phyloP scores from a whole-genome alignment of 2,113 vertebrate genomes.

The Nematolebias whitei region DNA sequence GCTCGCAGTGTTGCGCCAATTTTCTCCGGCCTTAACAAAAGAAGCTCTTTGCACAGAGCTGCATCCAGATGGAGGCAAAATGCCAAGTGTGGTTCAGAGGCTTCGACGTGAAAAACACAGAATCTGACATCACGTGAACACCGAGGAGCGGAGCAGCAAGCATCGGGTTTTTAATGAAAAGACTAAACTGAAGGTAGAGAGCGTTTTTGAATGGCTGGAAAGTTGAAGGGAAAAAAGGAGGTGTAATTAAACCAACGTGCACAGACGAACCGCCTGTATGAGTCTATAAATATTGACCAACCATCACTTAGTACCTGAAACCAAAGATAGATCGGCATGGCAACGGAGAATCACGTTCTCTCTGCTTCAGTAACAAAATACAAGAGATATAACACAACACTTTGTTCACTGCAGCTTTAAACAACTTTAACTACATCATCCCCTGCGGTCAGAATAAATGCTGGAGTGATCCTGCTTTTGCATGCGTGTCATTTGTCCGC shows the following conservation, averaged over 20 bases:
- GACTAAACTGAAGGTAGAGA: neutral
- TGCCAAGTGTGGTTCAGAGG: constrained; percentile 29
- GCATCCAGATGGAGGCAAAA: constrained; percentile 30
- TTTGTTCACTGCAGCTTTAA: neutral
- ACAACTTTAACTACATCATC: no score
- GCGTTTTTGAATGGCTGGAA: neutral
- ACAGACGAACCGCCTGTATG: constrained; percentile 39
- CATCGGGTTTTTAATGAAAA: neutral
- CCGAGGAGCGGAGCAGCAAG: constrained; percentile 17
- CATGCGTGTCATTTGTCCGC: no score
- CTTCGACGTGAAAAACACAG: constrained; percentile 25
- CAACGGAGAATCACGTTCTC: constrained; percentile 53
- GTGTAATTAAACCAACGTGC: constrained; percentile 3
- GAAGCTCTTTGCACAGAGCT: constrained; percentile 12
- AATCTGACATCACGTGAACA: constrained; percentile 42
- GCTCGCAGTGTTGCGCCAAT: constrained; percentile 9
- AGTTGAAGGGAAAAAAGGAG: constrained; percentile 6
- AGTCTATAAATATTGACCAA: constrained; percentile 68
- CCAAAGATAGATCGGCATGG: constrained; percentile 68
- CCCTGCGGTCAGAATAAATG: no score
- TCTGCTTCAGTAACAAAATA: constrained; percentile 21
- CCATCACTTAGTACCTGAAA: constrained; percentile 46
- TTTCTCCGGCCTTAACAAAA: constrained; percentile 34
- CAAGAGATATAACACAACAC: neutral
- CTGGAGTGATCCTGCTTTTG: no score